Base-by-base conservation (phyloP, 2,888 invertebrate species). In the Melangyna quadrimaculata region DNA sequence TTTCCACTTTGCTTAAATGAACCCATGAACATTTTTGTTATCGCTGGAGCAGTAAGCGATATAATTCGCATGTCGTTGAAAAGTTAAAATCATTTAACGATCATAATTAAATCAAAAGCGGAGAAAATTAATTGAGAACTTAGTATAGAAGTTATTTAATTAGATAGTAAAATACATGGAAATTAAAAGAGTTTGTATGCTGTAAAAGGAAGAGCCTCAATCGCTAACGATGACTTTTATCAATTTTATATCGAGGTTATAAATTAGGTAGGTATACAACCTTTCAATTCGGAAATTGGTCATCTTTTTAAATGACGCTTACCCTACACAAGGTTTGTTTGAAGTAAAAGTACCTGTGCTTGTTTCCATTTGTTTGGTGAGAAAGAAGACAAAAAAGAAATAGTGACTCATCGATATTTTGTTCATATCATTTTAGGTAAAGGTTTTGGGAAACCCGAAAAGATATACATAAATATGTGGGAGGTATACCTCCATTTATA, bases 41-140 rank as follows among this genome's bases (percentile, higher is more conserved):
- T 55, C 4, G 0, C 7, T 4, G 9, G 0, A 17, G 10, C 10
- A 29, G 2, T 29, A 17, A 17, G 2, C 55, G 10, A 10, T 55
- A 6, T 29, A 55, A 55, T 55, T 55, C 17, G 55, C 55, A 55
- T 55, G 29, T 12, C 55, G 10, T 29, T 55, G 1, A 29, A 29
- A 32, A 19, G 10, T 29, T 55, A 3, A 29, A 29, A 32, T 32
- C 17, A 32, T 32, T 32, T 19, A 29, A 55, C 17, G 32, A 55
- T 55, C 29, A 17, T 55, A 65, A 65, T 81, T 48, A 81, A 81
- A 81, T 57, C 48, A 24, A 65, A 70, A 55, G 48, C 40, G 55
- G 22, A 74, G 2, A 17, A 17, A 55, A 17, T 53, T 29, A 70
- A 69, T 80, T 40, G 14, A 19, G 45, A 59, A 27, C 55, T 8